phyloP scores from a whole-genome alignment of 2,888 invertebrate species.

The Caradrina clavipalpis region DNA sequence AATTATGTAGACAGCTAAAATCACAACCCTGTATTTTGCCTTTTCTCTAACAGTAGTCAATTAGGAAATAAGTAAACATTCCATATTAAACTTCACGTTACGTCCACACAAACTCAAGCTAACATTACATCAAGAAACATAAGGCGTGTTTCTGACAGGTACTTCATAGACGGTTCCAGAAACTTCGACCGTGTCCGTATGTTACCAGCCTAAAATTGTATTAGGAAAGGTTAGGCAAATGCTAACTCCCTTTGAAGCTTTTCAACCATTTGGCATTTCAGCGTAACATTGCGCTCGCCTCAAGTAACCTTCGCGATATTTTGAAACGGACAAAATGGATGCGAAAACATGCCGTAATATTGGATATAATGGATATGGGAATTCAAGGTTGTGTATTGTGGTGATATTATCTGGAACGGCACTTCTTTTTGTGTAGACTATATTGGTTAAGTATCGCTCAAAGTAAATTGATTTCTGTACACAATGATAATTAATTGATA shows the following conservation, averaged over 20 bases:
- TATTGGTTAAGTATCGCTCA: neutral
- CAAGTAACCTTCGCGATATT: conserved; percentile 45
- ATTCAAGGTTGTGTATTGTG: conserved; percentile 34
- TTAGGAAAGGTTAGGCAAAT: conserved; percentile 66
- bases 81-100: neutral
- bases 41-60: neutral
- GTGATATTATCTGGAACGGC: neutral
- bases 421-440: conserved; percentile 1
- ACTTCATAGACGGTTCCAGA: conserved; percentile 20
- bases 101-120: neutral
- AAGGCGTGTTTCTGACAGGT: conserved; percentile 5
- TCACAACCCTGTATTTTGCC: neutral
- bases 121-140: neutral
- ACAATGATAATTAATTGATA: no score
- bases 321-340: conserved; percentile 43
- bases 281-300: conserved; percentile 63
- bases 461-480: neutral
- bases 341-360: conserved; percentile 26
- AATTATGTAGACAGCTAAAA: neutral
- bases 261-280: conserved; percentile 76
- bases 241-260: conserved; percentile 51
- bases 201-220: conserved; percentile 34
- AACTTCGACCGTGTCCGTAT: neutral
- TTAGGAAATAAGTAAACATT: neutral
- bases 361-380: conserved; percentile 41